Conservation (phyloP, 2,113 vertebrate species). For the Aleadryas rufinucha region DNA sequence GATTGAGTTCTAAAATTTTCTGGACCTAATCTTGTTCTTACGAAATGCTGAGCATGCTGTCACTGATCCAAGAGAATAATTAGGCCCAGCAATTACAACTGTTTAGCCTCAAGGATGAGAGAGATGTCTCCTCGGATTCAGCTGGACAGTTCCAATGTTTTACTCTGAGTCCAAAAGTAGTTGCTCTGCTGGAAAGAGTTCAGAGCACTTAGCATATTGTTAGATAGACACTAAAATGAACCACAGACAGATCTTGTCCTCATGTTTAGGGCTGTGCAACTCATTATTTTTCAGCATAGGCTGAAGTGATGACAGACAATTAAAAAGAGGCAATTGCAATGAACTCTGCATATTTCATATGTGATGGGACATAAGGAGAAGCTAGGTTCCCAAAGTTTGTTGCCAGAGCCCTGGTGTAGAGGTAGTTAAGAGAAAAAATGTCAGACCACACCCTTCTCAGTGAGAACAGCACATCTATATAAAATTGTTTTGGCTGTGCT, state of each 20-base stretch:
- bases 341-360: neutral
- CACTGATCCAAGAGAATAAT: constrained; percentile 27
- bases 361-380: constrained; percentile 7
- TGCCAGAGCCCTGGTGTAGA: constrained; percentile 24
- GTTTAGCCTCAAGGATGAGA: constrained; percentile 39
- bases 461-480: neutral
- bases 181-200: neutral
- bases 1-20: neutral
- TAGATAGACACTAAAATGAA: constrained; percentile 2
- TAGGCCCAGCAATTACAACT: constrained; percentile 18
- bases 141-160: constrained; percentile 16
- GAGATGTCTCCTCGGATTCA: neutral
- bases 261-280: neutral
- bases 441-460: constrained; percentile 20
- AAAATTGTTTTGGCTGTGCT: constrained; percentile 1
- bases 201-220: neutral
- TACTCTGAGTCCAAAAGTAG: neutral
- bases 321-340: neutral
- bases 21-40: constrained; percentile 26
- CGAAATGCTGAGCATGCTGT: neutral
- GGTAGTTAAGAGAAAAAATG: constrained; percentile 41
- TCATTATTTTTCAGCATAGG: neutral
- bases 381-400: constrained; percentile 26
- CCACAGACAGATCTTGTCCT: constrained; percentile 18
- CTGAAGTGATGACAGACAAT: constrained; percentile 38